Conservation (phyloP, 2,797 vertebrate species). For the Brachyalestes nurse region DNA sequence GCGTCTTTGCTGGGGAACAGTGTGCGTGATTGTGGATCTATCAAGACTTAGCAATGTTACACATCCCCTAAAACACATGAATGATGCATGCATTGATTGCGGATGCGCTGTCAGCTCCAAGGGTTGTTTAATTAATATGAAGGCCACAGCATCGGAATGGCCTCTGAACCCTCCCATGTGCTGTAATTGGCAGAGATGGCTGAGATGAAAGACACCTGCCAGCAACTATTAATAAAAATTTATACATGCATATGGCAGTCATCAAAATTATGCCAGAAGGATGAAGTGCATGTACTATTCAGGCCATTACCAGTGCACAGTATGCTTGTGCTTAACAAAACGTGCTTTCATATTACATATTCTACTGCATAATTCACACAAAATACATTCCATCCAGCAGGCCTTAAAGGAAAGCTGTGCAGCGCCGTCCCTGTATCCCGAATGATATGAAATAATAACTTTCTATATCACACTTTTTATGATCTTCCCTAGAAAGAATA, state of each 20-base stretch:
- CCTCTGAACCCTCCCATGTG: slow-evolving; percentile 14
- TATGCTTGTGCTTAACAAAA: no score
- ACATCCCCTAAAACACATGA: slow-evolving; percentile 6
- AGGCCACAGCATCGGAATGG: neutral
- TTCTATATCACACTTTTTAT: no score
- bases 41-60: neutral
- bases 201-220: neutral
- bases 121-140: slow-evolving; percentile 36
- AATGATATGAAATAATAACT: no score
- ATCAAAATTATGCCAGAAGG: neutral
- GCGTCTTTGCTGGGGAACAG: neutral
- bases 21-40: neutral
- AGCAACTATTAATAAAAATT: slow-evolving; percentile 5
- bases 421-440: no score
- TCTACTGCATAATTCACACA: no score
- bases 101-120: neutral
- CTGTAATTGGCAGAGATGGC: neutral
- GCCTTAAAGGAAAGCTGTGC: no score
- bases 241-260: neutral
- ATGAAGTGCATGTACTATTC: neutral
- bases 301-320: neutral
- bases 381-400: no score
- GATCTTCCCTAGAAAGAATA: no score
- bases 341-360: no score
- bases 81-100: slow-evolving; percentile 40